Conservation (phyloP, 64 coral and sea anemone species). For the Hydrozoanthus tunicans region DNA sequence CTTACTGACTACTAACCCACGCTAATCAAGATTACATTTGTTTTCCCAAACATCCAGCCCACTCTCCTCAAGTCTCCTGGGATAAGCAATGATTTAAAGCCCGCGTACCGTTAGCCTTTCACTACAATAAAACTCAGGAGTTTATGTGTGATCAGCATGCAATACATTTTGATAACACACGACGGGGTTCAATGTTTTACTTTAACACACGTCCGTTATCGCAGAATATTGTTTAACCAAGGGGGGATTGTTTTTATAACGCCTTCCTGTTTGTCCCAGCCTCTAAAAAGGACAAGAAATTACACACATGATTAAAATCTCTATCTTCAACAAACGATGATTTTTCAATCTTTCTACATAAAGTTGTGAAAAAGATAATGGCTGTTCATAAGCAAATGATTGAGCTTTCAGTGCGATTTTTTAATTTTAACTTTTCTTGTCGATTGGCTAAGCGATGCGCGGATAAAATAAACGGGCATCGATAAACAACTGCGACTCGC, state of each 20-base stretch:
- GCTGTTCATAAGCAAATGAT: constrained; percentile 24
- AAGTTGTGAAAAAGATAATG: constrained; percentile 55
- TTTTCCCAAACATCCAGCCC: too few species aligned
- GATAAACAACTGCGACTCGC: background rate
- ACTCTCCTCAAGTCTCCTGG: too few species aligned
- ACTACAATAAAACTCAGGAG: background rate
- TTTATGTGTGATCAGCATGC: background rate
- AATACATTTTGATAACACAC: constrained; percentile 40
- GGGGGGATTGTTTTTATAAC: constrained; percentile 31
- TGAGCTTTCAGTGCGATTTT: constrained; percentile 38
- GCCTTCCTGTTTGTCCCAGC: constrained; percentile 48
- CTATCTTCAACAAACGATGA: constrained; percentile 36
- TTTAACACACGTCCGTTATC: constrained; percentile 59
- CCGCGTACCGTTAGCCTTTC: background rate
- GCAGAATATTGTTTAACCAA: constrained; percentile 39
- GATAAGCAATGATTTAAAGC: background rate
- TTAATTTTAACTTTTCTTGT: constrained; percentile 57
- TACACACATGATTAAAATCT: constrained; percentile 52
- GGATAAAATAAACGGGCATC: constrained; percentile 40
- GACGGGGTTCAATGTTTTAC: background rate
- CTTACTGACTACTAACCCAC: too few species aligned
- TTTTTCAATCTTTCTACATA: constrained; percentile 41
- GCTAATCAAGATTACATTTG: too few species aligned
- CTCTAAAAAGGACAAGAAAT: constrained; percentile 56
- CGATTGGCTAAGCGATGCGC: constrained; percentile 44